Evolutionary conservation across 2,888 invertebrate species (phyloP).

Genomic region (Loripinus fragilis): DNA sequence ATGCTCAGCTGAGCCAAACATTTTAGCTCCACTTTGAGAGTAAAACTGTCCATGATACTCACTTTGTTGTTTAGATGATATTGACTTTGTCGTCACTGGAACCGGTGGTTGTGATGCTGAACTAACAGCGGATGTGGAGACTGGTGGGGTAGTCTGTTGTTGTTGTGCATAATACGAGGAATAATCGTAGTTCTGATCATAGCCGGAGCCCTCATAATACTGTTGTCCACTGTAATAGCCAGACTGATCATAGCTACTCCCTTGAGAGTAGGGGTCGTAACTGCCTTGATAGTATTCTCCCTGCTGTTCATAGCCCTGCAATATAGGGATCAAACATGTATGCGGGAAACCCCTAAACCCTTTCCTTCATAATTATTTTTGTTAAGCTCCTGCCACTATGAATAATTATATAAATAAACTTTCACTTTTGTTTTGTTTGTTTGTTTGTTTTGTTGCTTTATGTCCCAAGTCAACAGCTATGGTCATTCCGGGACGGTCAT

Average conservation of each 20-base stretch:
- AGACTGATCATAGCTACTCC: slow-evolving; percentile 60
- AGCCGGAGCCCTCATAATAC: slow-evolving; percentile 56
- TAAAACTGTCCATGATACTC: no score
- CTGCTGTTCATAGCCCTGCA: slow-evolving; percentile 48
- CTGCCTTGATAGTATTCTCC: slow-evolving; percentile 58
- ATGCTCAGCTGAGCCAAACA: no score
- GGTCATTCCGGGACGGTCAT: no score
- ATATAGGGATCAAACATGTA: no score
- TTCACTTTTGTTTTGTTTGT: no score
- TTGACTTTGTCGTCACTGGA: slow-evolving; percentile 18
- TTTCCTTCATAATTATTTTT: no score
- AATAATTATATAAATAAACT: no score
- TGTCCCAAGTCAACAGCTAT: no score
- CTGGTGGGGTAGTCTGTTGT: slow-evolving; percentile 18
- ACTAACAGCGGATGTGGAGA: slow-evolving; percentile 26
- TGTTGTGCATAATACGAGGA: slow-evolving; percentile 63
- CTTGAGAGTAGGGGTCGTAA: slow-evolving; percentile 39
- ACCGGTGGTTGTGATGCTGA: slow-evolving; percentile 44
- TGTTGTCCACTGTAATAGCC: slow-evolving; percentile 59
- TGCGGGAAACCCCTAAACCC: no score
- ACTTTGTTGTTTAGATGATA: slow-evolving; percentile 20
- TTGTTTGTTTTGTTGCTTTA: no score
- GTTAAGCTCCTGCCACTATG: no score
- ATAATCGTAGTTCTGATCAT: slow-evolving; percentile 69
- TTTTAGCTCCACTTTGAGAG: no score